Evolutionary conservation across 2,888 invertebrate genomes (phyloP).

Genomic region (Heteromurus nitidus): DNA sequence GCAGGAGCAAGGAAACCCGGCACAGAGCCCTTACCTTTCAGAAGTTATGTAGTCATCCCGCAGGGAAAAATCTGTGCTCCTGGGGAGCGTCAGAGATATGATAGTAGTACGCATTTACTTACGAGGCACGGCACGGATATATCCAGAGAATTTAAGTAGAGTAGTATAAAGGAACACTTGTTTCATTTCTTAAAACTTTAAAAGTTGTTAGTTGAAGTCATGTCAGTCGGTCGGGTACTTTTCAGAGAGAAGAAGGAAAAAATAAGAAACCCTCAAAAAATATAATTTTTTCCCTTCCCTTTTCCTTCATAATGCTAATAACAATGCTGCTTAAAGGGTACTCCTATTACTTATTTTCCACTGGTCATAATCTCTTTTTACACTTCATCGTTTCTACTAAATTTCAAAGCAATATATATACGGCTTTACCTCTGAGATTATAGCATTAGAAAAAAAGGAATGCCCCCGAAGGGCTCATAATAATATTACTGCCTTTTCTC

Average conservation of each 20-base stretch:
- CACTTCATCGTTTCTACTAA: slow-evolving; percentile 66
- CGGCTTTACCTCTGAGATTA: slow-evolving; percentile 52
- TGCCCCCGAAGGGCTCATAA: slow-evolving; percentile 40
- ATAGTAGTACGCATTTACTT: slow-evolving; percentile 49
- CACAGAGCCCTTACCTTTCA: slow-evolving; percentile 50
- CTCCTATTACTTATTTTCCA: slow-evolving; percentile 17
- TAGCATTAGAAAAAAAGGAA: slow-evolving; percentile 36
- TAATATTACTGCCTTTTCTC: slow-evolving; percentile 21
- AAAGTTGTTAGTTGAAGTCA: slow-evolving; percentile 46
- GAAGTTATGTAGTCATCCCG: slow-evolving; percentile 33
- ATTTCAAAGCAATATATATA: slow-evolving; percentile 42
- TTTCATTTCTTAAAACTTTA: slow-evolving; percentile 50
- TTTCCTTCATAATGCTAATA: slow-evolving; percentile 45
- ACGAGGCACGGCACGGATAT: slow-evolving; percentile 9
- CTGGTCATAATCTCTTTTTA: slow-evolving; percentile 57
- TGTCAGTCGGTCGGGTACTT: slow-evolving; percentile 47
- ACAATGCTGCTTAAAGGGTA: slow-evolving; percentile 49
- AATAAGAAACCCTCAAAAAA: slow-evolving; percentile 35
- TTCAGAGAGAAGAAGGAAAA: slow-evolving; percentile 32
- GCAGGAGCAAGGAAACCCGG: neutral
- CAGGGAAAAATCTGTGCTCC: slow-evolving; percentile 63
- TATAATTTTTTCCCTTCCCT: slow-evolving; percentile 25
- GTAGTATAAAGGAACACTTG: slow-evolving; percentile 52
- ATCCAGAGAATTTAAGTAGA: slow-evolving; percentile 8
- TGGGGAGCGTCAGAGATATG: slow-evolving; percentile 54